Percentiles rank a stretch among this genome's conserved stretches.
These are phyloP conservation scores for Harpalus rubripes DNA, from an alignment of 2,888 invertebrate species.

Conservation along the genomic window DNA sequence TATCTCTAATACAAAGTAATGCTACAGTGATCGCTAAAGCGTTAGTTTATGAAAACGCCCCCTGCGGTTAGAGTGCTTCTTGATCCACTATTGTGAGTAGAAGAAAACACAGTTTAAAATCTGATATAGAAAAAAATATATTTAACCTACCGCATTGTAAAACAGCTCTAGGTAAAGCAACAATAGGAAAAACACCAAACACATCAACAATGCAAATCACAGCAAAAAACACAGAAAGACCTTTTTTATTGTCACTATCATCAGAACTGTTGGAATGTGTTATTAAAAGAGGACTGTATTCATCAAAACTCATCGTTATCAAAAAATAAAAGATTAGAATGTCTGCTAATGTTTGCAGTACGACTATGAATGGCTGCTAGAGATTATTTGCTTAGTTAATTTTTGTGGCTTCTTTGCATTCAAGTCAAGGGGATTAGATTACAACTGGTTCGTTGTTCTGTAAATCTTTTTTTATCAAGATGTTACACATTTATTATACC, in stretches of 20 bases:
- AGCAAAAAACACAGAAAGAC: slow-evolving; percentile 85
- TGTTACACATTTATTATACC: slow-evolving; percentile 2
- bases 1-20: no score
- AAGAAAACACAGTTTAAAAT: no score
- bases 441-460: slow-evolving; percentile 28
- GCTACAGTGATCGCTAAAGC: no score
- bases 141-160: slow-evolving; percentile 84
- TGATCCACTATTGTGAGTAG: no score
- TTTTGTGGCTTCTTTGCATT: slow-evolving; percentile 23
- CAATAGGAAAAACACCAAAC: slow-evolving; percentile 90
- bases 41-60: no score
- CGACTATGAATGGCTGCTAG: slow-evolving; percentile 13
- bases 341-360: slow-evolving; percentile 22
- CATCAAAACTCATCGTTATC: slow-evolving; percentile 35
- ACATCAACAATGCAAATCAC: slow-evolving; percentile 88
- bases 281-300: slow-evolving; percentile 59
- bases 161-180: slow-evolving; percentile 87
- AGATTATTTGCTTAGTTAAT: slow-evolving; percentile 25
- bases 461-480: slow-evolving; percentile 11
- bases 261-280: slow-evolving; percentile 38
- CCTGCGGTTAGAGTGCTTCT: no score
- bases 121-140: neutral
- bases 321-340: neutral
- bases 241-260: slow-evolving; percentile 71
- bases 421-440: slow-evolving; percentile 34